Base-by-base conservation (phyloP, 2,113 vertebrate species). In the Callaeas wilsoni region DNA sequence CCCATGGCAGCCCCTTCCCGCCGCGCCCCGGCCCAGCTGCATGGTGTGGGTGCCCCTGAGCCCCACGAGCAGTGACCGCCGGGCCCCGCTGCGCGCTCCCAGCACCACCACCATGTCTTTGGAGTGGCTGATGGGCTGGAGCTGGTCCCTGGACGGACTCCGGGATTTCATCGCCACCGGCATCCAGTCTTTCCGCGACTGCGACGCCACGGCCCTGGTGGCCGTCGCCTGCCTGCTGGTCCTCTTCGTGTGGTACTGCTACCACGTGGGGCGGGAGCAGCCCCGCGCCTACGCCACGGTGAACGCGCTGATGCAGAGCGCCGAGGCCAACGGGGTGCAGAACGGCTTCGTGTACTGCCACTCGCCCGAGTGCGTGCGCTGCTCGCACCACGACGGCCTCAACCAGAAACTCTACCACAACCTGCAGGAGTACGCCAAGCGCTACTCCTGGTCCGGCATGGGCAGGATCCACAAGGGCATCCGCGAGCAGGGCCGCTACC, bases 361-460 rank as follows among this genome's bases (percentile, higher is more conserved):
- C 97, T 98, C 99, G 0, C 97, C 99, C 0, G 99, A 99, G 96
- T 99, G 99, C 19, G 98, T 98, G 88, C 99, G 99, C 85, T 99
- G 99, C 52, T 93, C 98, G 13, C 98, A 98, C 26, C 98, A 98
- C 1, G 99, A 99, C 22, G 99, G 99, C 32, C 98, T 99, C 94
- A 99, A 99, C 98, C 99, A 99, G 98, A 98, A 98, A 88, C 99
- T 99, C 37, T 99, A 99, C 96, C 99, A 99, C 98, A 99, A 99
- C 96, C 98, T 99, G 93, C 99, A 99, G 98, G 99, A 99, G 74
- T 99, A 99, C 2, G 99, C 99, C 98, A 99, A 99, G 97, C 99
- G 99, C 90, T 99, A 99, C 98, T 99, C 99, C 67, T 99, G 99
- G 99, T 98, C 99, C 0, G 99, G 99, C 95, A 99, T 99, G 99